A percentile compares a stretch with the other conserved stretches of the same genome.
phyloP scores from a whole-genome alignment of 2,888 invertebrate species.

The Macrophya alboannulata region DNA sequence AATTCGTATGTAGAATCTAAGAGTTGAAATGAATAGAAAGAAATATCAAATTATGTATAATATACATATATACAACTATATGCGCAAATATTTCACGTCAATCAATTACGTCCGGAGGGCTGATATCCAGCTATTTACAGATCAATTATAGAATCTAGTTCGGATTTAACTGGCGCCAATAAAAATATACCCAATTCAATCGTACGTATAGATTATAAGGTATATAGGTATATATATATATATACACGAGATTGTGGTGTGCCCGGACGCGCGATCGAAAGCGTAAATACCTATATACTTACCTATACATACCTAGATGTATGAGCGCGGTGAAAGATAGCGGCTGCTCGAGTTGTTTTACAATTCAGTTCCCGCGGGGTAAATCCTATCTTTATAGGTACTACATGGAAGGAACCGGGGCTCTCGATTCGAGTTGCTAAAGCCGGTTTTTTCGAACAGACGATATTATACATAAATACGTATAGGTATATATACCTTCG shows the following conservation, averaged over 20 bases:
- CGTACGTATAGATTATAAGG: background rate
- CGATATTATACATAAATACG: background rate
- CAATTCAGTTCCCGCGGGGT: conserved; percentile 23
- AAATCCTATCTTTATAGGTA: conserved; percentile 30
- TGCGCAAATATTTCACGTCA: too few relatives aligned
- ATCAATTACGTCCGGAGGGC: background rate
- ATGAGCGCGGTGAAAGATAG: conserved; percentile 22
- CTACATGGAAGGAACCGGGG: background rate
- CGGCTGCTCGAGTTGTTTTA: conserved; percentile 45
- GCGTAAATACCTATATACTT: background rate
- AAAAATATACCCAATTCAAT: background rate
- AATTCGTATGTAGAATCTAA: background rate
- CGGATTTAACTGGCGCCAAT: background rate
- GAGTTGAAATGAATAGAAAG: background rate
- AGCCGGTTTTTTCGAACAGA: conserved; percentile 38
- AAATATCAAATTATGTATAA: too few relatives aligned
- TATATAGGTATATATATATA: background rate
- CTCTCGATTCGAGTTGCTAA: conserved; percentile 18
- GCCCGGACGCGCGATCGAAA: background rate
- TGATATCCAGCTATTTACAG: background rate
- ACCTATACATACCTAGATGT: background rate
- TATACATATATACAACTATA: too few relatives aligned
- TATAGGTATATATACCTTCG: background rate
- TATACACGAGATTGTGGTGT: background rate
- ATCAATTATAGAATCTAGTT: background rate